phyloP scores from a whole-genome alignment of 2,797 vertebrate genomes.

The Microtus obscurus region DNA sequence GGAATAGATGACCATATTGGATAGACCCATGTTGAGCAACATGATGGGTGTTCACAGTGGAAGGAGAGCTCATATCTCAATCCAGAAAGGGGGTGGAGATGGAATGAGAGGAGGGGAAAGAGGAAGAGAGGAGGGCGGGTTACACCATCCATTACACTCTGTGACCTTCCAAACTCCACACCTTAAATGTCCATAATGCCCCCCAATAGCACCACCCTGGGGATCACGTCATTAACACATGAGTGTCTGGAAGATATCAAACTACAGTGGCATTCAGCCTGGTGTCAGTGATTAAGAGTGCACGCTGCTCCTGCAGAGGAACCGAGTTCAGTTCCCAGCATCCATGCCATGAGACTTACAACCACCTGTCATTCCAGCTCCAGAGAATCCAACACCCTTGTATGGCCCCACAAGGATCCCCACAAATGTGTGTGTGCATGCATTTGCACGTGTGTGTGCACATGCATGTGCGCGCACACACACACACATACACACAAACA shows the following conservation, averaged over 20 bases:
- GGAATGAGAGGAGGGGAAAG: not conserved
- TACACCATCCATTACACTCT: not conserved
- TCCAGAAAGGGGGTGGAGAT: not conserved
- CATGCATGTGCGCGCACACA: not conserved
- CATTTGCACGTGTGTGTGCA: too few relatives aligned
- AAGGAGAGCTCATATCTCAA: not conserved
- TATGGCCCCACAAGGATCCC: not conserved
- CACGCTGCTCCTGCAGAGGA: not conserved
- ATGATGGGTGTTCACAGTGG: rapidly evolving
- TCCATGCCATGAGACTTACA: not conserved
- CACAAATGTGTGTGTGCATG: not conserved
- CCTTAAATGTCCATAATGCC: not conserved
- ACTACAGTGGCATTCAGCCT: not conserved
- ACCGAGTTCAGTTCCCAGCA: not conserved
- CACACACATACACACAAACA: too few relatives aligned
- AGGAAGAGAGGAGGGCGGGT: not conserved
- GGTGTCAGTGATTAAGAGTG: not conserved
- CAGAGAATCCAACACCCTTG: not conserved
- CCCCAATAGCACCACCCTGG: not conserved
- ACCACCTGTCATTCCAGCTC: not conserved
- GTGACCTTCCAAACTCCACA: not conserved
- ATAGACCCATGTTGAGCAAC: not conserved
- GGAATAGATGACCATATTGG: not conserved
- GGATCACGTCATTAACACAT: not conserved
- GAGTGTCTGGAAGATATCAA: not conserved